Conservation (phyloP, 1,140 invertebrate genomes). For the Procambarus virginalis region DNA sequence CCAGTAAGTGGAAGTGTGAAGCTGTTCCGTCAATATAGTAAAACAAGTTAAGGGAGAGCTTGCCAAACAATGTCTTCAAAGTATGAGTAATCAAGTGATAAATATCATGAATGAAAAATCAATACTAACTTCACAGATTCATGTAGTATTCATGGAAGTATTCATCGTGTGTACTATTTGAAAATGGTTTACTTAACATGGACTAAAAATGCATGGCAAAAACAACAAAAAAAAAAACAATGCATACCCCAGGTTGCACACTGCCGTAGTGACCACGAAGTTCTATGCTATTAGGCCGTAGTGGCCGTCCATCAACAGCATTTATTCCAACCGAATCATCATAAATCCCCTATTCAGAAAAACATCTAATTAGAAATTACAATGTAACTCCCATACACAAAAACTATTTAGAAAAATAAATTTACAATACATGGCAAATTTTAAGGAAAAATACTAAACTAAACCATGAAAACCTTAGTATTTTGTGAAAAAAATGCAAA, state of each 20-base stretch:
- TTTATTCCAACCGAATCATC: conserved; percentile 74
- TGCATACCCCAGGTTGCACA: conserved; percentile 39
- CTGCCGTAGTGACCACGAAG: conserved; percentile 80
- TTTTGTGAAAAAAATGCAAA: neutral
- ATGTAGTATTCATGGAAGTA: too few relatives aligned
- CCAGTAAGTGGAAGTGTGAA: too few relatives aligned
- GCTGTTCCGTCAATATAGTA: too few relatives aligned
- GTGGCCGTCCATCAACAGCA: conserved; percentile 77
- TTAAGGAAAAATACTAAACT: neutral
- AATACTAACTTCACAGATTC: too few relatives aligned
- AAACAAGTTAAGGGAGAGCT: too few relatives aligned
- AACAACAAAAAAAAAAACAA: neutral
- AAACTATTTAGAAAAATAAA: neutral
- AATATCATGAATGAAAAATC: too few relatives aligned
- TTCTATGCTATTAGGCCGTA: conserved; percentile 85
- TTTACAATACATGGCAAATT: neutral
- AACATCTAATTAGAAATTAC: conserved; percentile 16
- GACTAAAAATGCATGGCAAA: neutral
- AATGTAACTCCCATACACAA: neutral
- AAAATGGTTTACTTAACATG: neutral
- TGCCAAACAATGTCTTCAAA: neutral
- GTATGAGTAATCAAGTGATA: neutral
- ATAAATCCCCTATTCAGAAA: conserved; percentile 71
- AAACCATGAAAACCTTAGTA: neutral
- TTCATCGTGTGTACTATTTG: too few relatives aligned